Conservation (phyloP, 1,140 invertebrate genomes). For the Drosophila athabasca region DNA sequence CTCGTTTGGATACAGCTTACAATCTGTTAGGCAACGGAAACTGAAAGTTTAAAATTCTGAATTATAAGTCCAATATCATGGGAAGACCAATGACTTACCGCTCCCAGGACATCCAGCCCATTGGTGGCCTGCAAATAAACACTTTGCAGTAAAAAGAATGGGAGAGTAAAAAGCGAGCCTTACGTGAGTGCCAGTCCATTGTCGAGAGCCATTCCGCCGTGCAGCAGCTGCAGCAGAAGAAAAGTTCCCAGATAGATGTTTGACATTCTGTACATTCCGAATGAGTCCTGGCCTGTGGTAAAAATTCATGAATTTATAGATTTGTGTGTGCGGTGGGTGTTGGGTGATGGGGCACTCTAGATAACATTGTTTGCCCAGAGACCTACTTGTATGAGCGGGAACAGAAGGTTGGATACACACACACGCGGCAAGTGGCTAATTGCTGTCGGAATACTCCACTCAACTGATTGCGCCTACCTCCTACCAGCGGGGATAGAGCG, state of each 20-base stretch:
- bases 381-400: constrained; percentile 15
- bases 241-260: constrained; percentile 19
- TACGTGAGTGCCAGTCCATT: constrained; percentile 89
- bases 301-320: constrained; percentile 45
- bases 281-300: constrained; percentile 38
- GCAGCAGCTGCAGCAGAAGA: constrained; percentile 46
- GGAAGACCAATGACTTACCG: constrained; percentile 75
- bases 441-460: constrained; percentile 56
- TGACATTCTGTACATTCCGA: constrained; percentile 39
- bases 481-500: constrained; percentile 15
- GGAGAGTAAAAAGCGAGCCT: background rate
- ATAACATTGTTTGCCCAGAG: constrained; percentile 51
- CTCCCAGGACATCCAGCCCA: constrained; percentile 97
- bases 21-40: constrained; percentile 97
- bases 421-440: constrained; percentile 47
- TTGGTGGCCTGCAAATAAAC: constrained; percentile 89
- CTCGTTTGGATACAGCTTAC: constrained; percentile 95
- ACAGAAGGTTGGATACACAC: constrained; percentile 18
- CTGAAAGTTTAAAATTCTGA: constrained; percentile 9
- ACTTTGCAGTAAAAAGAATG: background rate
- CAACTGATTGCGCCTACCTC: constrained; percentile 50
- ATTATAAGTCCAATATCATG: background rate
- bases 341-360: constrained; percentile 38
- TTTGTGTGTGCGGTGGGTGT: constrained; percentile 4
- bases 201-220: constrained; percentile 85